Base-by-base conservation (phyloP, 2,797 vertebrate genomes). In the Parotocinclus haroldoi region DNA sequence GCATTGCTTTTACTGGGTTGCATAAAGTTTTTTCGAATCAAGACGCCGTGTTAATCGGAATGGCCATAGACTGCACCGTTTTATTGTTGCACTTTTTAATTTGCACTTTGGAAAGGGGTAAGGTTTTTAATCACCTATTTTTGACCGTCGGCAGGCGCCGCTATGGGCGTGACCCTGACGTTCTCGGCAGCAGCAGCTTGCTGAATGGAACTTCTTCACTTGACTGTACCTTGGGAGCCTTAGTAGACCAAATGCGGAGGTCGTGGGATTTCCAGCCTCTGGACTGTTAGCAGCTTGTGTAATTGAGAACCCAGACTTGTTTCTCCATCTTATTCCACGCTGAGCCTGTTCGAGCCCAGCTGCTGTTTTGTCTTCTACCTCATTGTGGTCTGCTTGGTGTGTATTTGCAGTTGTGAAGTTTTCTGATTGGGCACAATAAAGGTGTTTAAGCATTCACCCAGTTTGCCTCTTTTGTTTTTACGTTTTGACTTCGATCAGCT, bases 301-400 rank as follows among this genome's bases (percentile, higher is more conserved):
- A 27, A 27, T 17, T n/a, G 17, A 57, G 51, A 58, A 54, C 42
- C 19, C 40, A 46, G 49, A 58, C 45, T n/a, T 38, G 14, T 39
- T 75, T 78, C 77, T 91, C 79, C 77, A 85, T 75, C 72, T 81
- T 37, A 78, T 63, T 87, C 85, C 88, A 88, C 85, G 92, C 94
- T 95, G 92, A 95, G 94, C 92, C 93, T 85, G 88, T 91, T n/a
- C 86, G 5, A 27, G 27, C 93, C 93, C 95, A 93, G 92, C 93
- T 95, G 92, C 94, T 95, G 95, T 92, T 89, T 94, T 91, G 95
- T 92, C 94, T 95, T 98, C 96, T 99, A 98, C 97, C 97, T 99
- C 97, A 96, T 94, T 96, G 95, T 97, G 93, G 93, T 94, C 92
- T 93, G 93, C 95, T 92, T 94, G 95, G 94, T 89, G 89, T 88